These are phyloP conservation scores for Lasioglossum vierecki DNA, from an alignment of 2,888 invertebrate species.

Conservation along the genomic window DNA sequence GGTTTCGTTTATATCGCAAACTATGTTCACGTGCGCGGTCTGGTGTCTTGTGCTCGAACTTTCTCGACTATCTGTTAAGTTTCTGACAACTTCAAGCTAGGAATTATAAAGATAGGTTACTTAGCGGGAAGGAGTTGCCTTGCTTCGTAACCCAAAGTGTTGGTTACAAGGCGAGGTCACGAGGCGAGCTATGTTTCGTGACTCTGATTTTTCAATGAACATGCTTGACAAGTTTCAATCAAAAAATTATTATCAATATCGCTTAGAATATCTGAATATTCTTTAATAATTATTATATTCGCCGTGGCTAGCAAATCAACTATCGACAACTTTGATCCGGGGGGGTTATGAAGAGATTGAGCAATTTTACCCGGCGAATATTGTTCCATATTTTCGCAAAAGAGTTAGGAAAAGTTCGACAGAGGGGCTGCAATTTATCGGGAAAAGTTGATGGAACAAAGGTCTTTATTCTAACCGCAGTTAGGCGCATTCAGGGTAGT, in stretches of 20 bases:
- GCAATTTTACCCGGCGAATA: neutral
- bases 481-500: neutral
- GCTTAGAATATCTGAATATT: neutral
- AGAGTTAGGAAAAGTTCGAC: neutral
- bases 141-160: neutral
- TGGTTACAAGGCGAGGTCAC: neutral
- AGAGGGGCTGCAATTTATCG: neutral
- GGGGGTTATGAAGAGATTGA: neutral
- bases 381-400: slow-evolving; percentile 1
- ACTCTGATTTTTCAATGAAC: neutral
- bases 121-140: neutral
- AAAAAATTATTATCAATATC: neutral
- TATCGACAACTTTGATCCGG: neutral
- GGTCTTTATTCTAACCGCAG: slow-evolving; percentile 10
- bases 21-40: neutral
- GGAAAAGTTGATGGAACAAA: neutral
- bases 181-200: neutral
- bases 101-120: slow-evolving; percentile 9
- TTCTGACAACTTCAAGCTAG: slow-evolving; percentile 12
- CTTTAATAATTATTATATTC: neutral
- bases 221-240: neutral
- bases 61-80: slow-evolving; percentile 5
- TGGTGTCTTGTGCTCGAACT: slow-evolving; percentile 1
- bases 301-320: neutral
- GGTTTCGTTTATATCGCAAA: slow-evolving; percentile 1